Percentiles rank a stretch among this genome's conserved stretches.
These are phyloP conservation scores for Melinaea menophilus DNA, from an alignment of 2,888 invertebrate species.

Conservation along the genomic window DNA sequence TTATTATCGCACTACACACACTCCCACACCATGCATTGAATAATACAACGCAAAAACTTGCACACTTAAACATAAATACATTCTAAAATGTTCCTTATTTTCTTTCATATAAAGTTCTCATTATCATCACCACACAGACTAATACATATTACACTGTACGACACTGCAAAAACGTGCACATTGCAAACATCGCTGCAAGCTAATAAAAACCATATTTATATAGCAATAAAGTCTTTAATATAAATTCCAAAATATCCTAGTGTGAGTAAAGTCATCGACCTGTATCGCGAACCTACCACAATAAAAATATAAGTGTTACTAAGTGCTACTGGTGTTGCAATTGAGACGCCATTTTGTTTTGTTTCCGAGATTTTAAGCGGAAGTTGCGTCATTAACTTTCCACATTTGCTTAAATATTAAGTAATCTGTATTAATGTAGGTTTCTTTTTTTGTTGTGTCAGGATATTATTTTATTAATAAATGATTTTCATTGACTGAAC, in stretches of 20 bases:
- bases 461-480: background rate
- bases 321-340: slow-evolving; percentile 42
- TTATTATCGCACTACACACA: slow-evolving; percentile 59
- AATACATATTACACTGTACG: background rate
- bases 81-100: slow-evolving; percentile 40
- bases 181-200: background rate
- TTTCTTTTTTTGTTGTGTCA: background rate
- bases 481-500: background rate
- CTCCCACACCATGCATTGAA: slow-evolving; percentile 51
- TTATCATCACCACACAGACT: background rate
- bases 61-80: slow-evolving; percentile 5
- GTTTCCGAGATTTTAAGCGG: slow-evolving; percentile 29
- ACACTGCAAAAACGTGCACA: slow-evolving; percentile 3
- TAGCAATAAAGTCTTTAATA: slow-evolving; percentile 26
- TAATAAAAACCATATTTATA: background rate
- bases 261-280: slow-evolving; percentile 64
- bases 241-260: slow-evolving; percentile 31
- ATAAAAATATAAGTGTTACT: slow-evolving; percentile 57
- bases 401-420: slow-evolving; percentile 10
- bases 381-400: slow-evolving; percentile 27
- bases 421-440: background rate
- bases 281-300: slow-evolving; percentile 71
- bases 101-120: slow-evolving; percentile 5
- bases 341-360: slow-evolving; percentile 38
- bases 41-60: slow-evolving; percentile 37